A percentile compares a stretch with the other conserved stretches of the same genome.
phyloP scores from a whole-genome alignment of 2,113 vertebrate genomes.

The Malurus alboscapulatus region DNA sequence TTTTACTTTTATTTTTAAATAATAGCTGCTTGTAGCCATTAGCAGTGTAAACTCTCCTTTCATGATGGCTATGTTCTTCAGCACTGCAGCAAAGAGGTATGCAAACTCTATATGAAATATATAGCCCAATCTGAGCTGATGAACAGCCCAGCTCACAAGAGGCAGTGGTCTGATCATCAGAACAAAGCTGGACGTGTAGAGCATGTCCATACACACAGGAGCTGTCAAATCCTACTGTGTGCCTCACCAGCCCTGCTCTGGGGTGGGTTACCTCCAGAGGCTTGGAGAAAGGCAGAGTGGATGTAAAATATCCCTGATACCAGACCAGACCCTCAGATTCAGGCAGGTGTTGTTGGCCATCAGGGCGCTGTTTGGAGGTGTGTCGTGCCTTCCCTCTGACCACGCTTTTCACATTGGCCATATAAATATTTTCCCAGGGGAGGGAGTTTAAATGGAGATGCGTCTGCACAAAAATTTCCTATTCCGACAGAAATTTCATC shows the following conservation, averaged over 20 bases:
- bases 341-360: neutral
- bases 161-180: neutral
- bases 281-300: neutral
- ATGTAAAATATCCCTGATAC: accelerated
- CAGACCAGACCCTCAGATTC: neutral
- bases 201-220: neutral
- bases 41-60: neutral
- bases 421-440: neutral
- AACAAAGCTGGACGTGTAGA: neutral
- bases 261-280: neutral
- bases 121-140: neutral
- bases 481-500: neutral
- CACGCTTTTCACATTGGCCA: neutral
- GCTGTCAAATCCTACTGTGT: neutral
- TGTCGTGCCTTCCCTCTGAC: neutral
- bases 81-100: neutral
- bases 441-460: neutral
- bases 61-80: neutral
- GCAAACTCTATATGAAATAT: neutral
- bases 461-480: neutral
- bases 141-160: neutral
- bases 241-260: neutral
- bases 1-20: neutral
- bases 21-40: neutral
- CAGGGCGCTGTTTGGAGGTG: neutral